phyloP scores from a whole-genome alignment of 2,113 vertebrate genomes.

The human region GRCh38 chr9:5944001-5944500 shows the following conservation, averaged over 20 bases:
- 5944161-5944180: slow-evolving; percentile 20
- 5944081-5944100: not conserved
- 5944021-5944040: slow-evolving; percentile 30
- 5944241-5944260: slow-evolving; percentile 52
- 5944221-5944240: slow-evolving; percentile 15
- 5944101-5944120: slow-evolving; percentile 21
- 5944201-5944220: slow-evolving; percentile 2
- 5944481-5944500: slow-evolving; percentile 50
- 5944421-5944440: slow-evolving; percentile 40
- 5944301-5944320: not conserved
- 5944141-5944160: slow-evolving; percentile 1
- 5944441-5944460: slow-evolving; percentile 47
- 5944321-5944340: slow-evolving; percentile 23
- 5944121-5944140: not conserved
- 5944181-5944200: slow-evolving; percentile 33
- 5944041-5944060: slow-evolving; percentile 53
- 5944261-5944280: slow-evolving; percentile 26
- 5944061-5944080: slow-evolving; percentile 13
- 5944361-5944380: slow-evolving; percentile 44
- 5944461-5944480: slow-evolving; percentile 55
- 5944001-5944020: not conserved
- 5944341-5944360: slow-evolving; percentile 39
- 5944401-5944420: slow-evolving; percentile 46
- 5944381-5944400: slow-evolving; percentile 35
- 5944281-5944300: slow-evolving; percentile 7